phyloP scores from a whole-genome alignment of 2,113 vertebrate species.

The Oxyruncus cristatus region DNA sequence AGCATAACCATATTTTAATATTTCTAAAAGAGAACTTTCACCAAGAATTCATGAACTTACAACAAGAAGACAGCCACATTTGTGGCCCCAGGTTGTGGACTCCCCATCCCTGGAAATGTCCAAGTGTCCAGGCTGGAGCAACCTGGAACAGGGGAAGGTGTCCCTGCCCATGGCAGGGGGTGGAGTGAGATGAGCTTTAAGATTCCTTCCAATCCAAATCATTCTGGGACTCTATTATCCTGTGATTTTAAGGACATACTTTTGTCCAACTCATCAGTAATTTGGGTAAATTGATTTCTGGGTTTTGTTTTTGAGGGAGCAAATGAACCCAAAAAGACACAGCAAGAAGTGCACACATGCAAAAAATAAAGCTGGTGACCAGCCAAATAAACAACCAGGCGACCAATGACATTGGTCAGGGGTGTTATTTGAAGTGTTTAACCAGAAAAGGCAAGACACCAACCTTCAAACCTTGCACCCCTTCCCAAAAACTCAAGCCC shows the following conservation, averaged over 20 bases:
- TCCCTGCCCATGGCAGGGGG: background rate
- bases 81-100: background rate
- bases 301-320: background rate
- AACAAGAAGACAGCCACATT: background rate
- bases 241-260: background rate
- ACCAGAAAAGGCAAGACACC: background rate
- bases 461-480: rapidly evolving
- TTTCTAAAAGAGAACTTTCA: background rate
- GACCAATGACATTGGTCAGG: rapidly evolving
- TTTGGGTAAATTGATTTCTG: background rate
- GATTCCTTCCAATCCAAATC: background rate
- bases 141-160: background rate
- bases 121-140: background rate
- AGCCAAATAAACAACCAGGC: background rate
- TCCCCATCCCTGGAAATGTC: background rate
- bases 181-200: background rate
- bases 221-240: background rate
- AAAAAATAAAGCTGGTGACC: background rate
- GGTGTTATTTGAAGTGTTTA: background rate
- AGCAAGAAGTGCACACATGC: background rate
- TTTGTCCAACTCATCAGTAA: background rate
- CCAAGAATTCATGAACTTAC: background rate
- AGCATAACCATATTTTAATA: background rate
- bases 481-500: rapidly evolving
- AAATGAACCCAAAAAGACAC: background rate